Evolutionary conservation across 2,888 invertebrate species (phyloP), one percentile per base, ranked within the genome.

Genomic region (Galerucella calmariensis): DNA sequence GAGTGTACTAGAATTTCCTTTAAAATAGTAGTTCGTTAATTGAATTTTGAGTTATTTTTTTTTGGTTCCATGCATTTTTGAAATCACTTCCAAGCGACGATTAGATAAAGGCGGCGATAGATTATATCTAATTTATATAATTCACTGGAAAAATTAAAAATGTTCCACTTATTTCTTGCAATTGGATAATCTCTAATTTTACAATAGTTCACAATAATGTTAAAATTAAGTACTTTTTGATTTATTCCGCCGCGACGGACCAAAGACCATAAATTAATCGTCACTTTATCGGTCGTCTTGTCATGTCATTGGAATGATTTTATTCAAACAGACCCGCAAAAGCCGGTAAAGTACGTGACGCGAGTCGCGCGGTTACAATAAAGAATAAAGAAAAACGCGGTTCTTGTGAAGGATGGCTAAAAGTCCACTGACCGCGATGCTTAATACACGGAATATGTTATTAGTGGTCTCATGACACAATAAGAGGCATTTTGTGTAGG

Each of bases 381-480:
- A 79, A 82, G 75, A 74, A 76, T 76, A 67, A 62, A 62, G 62
- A 65, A 65, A 65, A 65, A 59, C 78, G 77, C 78, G 72, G 73
- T 75, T 73, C 79, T 79, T 80, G 78, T 81, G 81, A 82, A 77
- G 80, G 81, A 82, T 81, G 77, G 82, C 82, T 27, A 61, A 80
- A 79, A 81, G 82, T 81, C 83, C 84, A 83, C 75, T 83, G 83
- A 83, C 83, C 83, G 83, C 81, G 77, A 72, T 72, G 71, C 77
- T 81, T 81, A 82, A 80, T 81, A 80, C 79, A 75, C 75, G 79
- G 83, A 81, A 83, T 84, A 81, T 82, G 79, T 83, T 80, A 84
- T 84, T 81, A 82, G 82, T 79, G 74, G 73, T 78, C 77, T 78
- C 74, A 74, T 72, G 77, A 76, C 80, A 80, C 80, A 79, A 79